Evolutionary conservation across 2,888 invertebrate genomes (phyloP).

Genomic region (Melipona bicolor): DNA sequence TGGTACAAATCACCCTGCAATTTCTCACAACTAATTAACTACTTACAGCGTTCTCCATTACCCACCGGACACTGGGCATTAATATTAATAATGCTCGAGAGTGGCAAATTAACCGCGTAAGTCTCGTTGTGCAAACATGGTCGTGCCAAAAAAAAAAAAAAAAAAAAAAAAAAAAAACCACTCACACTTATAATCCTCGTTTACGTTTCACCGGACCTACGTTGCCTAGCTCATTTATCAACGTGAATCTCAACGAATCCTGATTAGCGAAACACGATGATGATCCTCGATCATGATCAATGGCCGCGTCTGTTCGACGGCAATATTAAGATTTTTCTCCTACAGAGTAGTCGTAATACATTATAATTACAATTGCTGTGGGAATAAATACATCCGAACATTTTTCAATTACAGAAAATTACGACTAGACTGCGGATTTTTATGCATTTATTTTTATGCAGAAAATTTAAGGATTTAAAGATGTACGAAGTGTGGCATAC

Average conservation of each 20-base stretch:
- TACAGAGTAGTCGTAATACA: too few species aligned
- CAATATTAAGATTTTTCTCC: too few species aligned
- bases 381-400: too few species aligned
- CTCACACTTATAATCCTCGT: background rate
- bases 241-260: background rate
- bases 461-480: too few species aligned
- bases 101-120: background rate
- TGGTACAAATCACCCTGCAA: background rate
- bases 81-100: constrained; percentile 2
- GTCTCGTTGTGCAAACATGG: background rate
- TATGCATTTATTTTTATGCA: too few species aligned
- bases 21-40: constrained; percentile 4
- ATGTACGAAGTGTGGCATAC: too few species aligned
- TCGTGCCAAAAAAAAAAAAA: background rate
- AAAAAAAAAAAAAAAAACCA: background rate
- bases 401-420: too few species aligned
- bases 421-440: too few species aligned
- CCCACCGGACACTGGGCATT: background rate
- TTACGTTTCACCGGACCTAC: background rate
- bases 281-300: constrained; percentile 45
- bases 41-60: background rate
- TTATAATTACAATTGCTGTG: too few species aligned
- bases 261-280: constrained; percentile 50
- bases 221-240: constrained; percentile 30
- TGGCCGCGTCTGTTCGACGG: constrained; percentile 16